A percentile compares a stretch with the other conserved stretches of the same genome.
Evolutionary conservation across 2,888 invertebrate species (phyloP).

Genomic region (Ochropleura leucogaster): DNA sequence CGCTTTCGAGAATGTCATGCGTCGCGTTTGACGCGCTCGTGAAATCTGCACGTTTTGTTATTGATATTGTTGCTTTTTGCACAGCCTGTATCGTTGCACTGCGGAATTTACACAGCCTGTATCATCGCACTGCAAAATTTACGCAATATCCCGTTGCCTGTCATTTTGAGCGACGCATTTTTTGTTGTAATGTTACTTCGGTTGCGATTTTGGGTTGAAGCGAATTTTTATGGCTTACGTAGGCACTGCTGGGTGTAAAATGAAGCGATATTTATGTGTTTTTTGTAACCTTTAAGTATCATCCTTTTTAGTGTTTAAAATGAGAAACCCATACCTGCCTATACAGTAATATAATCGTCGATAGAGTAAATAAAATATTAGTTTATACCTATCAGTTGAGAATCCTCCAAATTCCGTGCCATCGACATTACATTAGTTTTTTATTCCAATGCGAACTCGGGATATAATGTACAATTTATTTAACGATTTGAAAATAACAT

Average conservation of each 20-base stretch:
- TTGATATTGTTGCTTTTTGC: slow-evolving; percentile 69
- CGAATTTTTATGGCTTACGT: slow-evolving; percentile 3
- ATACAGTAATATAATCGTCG: too few relatives aligned
- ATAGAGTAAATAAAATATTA: too few relatives aligned
- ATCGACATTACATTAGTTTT: too few relatives aligned
- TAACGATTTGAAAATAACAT: too few relatives aligned
- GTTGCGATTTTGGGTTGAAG: slow-evolving; percentile 4
- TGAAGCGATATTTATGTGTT: not conserved
- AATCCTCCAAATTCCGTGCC: too few relatives aligned
- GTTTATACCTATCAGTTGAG: too few relatives aligned
- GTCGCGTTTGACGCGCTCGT: slow-evolving; percentile 77
- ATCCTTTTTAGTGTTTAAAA: not conserved
- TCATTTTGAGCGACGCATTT: slow-evolving; percentile 27
- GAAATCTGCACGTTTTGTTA: slow-evolving; percentile 76
- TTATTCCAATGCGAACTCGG: too few relatives aligned
- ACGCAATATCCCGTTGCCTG: slow-evolving; percentile 24
- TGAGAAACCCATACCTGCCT: too few relatives aligned
- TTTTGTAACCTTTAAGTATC: not conserved
- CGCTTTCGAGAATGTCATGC: slow-evolving; percentile 78
- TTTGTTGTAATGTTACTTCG: slow-evolving; percentile 12
- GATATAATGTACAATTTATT: too few relatives aligned
- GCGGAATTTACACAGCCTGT: slow-evolving; percentile 41
- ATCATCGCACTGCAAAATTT: slow-evolving; percentile 42
- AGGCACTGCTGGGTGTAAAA: not conserved
- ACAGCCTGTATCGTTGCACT: slow-evolving; percentile 51